Conservation (phyloP, 2,113 vertebrate genomes). For the Zosterops borbonicus region DNA sequence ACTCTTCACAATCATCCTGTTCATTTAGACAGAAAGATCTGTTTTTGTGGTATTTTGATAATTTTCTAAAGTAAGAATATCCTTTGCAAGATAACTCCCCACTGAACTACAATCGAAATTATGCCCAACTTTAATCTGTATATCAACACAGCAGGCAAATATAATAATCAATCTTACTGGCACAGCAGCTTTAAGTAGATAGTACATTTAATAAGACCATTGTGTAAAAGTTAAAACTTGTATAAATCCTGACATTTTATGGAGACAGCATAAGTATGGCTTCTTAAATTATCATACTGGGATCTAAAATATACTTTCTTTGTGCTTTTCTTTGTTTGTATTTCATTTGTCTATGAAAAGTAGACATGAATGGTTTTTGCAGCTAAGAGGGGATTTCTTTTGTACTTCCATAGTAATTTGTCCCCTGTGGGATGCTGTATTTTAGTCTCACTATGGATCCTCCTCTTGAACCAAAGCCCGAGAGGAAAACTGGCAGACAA, state of each 20-base stretch:
- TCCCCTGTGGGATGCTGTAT: not conserved
- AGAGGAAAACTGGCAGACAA: not conserved
- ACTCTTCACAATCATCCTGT: not conserved
- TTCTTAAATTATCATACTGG: not conserved
- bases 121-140: not conserved
- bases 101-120: not conserved
- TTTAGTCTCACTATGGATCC: not conserved
- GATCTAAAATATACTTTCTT: not conserved
- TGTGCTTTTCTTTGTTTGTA: not conserved
- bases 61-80: not conserved
- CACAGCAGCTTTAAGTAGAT: not conserved
- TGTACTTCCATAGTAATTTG: not conserved
- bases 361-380: not conserved
- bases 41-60: not conserved
- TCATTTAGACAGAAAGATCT: not conserved
- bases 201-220: not conserved
- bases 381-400: not conserved
- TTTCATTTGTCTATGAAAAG: not conserved
- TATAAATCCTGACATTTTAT: constrained; percentile 5
- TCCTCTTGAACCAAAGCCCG: not conserved
- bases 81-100: not conserved
- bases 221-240: not conserved
- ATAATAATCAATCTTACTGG: not conserved
- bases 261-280: not conserved
- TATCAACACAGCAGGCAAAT: not conserved